These are phyloP conservation scores for Spongia lamella DNA, from an alignment of 37 sponge, comb jelly and placozoan species.

Conservation along the genomic window DNA sequence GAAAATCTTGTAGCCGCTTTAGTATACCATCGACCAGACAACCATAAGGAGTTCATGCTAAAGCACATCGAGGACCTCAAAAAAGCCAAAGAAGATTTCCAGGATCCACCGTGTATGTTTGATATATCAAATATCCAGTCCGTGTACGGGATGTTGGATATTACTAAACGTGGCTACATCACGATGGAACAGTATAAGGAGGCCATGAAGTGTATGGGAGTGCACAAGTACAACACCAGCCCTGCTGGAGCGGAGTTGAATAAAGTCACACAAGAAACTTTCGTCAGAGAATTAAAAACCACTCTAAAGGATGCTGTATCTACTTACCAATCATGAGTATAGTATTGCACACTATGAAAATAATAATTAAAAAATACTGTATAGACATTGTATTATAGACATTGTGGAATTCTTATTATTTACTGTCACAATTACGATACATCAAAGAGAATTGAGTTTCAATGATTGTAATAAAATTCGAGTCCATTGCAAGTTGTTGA, in stretches of 20 bases:
- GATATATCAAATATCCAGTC: conserved; percentile 81
- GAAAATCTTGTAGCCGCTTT: conserved; percentile 84
- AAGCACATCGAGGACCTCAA: conserved; percentile 70
- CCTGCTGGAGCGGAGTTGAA: conserved; percentile 65
- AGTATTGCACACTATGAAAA: background rate
- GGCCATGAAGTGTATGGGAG: conserved; percentile 77
- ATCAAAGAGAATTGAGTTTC: background rate
- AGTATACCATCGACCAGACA: conserved; percentile 77
- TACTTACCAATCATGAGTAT: conserved; percentile 1
- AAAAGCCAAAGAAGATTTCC: conserved; percentile 43
- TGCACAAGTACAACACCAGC: conserved; percentile 45
- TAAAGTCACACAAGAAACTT: conserved; percentile 71
- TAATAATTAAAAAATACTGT: no score
- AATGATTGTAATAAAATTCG: background rate
- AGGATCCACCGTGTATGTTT: conserved; percentile 68
- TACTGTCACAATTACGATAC: background rate
- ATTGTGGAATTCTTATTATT: background rate
- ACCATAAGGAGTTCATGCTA: conserved; percentile 73
- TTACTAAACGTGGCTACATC: conserved; percentile 74
- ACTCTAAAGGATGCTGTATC: conserved; percentile 47
- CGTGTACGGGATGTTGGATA: conserved; percentile 88
- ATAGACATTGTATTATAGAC: no score
- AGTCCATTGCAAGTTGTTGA: no score
- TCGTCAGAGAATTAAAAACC: conserved; percentile 58
- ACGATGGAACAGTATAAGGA: conserved; percentile 72